These are phyloP conservation scores for Rhopalosiphum maidis DNA, from an alignment of 1,140 invertebrate species.

Conservation along the genomic window DNA sequence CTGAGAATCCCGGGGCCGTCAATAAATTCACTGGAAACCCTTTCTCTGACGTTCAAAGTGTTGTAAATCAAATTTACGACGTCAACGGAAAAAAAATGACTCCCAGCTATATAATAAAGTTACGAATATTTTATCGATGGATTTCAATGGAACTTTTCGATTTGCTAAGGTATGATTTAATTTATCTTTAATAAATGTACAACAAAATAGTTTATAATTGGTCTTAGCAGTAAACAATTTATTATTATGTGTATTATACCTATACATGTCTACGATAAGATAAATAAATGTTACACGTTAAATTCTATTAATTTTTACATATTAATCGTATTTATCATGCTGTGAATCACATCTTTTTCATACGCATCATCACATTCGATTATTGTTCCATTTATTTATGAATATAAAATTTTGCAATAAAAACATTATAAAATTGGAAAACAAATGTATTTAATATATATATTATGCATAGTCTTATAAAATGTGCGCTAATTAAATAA, in stretches of 20 bases:
- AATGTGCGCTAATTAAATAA: too few relatives aligned
- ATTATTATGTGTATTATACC: too few relatives aligned
- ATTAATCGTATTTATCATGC: not conserved
- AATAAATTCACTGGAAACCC: not conserved
- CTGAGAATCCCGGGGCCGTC: not conserved
- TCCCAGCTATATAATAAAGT: not conserved
- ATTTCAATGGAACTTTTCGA: not conserved
- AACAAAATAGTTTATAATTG: not conserved
- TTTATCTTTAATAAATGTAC: not conserved
- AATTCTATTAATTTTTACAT: not conserved
- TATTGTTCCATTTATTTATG: too few relatives aligned
- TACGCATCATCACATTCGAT: not conserved
- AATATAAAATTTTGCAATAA: too few relatives aligned
- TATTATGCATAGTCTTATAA: too few relatives aligned
- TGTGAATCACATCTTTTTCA: not conserved
- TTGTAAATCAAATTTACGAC: not conserved
- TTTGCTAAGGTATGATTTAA: not conserved
- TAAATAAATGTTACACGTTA: not conserved
- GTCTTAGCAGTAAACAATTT: too few relatives aligned
- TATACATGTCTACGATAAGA: too few relatives aligned
- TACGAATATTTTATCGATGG: constrained; percentile 1
- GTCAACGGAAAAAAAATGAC: not conserved
- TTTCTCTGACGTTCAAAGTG: not conserved
- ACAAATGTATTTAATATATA: too few relatives aligned
- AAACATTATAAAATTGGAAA: too few relatives aligned